These are phyloP conservation scores for Berghia stephanieae DNA, from an alignment of 1,140 invertebrate species.

Conservation along the genomic window DNA sequence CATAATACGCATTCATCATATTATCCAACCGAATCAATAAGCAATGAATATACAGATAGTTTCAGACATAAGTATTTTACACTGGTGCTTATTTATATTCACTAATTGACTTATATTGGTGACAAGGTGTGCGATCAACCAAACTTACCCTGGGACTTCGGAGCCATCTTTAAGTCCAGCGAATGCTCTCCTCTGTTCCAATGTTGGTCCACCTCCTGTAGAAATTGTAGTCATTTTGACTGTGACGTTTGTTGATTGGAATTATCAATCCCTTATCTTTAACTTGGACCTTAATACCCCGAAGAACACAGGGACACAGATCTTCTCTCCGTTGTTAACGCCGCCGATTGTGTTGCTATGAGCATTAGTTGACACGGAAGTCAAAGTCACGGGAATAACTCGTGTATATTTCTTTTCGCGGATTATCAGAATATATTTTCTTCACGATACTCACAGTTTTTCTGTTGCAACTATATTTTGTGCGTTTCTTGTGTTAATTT, in stretches of 20 bases:
- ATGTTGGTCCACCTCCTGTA: conserved; percentile 63
- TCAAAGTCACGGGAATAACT: too few species aligned
- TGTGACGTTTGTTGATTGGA: neutral
- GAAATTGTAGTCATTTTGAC: conserved; percentile 62
- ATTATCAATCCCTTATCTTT: neutral
- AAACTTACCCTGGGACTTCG: conserved; percentile 65
- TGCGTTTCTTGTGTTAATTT: too few species aligned
- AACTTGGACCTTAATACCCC: neutral
- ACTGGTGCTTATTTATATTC: neutral
- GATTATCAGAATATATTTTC: too few species aligned
- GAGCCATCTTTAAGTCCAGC: conserved; percentile 61
- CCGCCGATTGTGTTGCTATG: conserved; percentile 37
- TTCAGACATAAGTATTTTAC: neutral
- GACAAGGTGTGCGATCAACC: neutral
- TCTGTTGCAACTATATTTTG: too few species aligned
- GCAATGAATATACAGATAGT: neutral
- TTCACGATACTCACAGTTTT: too few species aligned
- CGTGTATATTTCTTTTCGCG: too few species aligned
- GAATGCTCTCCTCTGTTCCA: conserved; percentile 63
- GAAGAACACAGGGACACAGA: neutral
- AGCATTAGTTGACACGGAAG: conserved; percentile 15
- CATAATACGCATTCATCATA: neutral
- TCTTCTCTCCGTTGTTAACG: conserved; percentile 29
- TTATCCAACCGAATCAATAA: neutral
- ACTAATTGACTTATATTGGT: neutral